Evolutionary conservation across 2,888 invertebrate genomes (phyloP), one percentile per base, ranked within the genome.

Genomic region (Drosophila mimetica): DNA sequence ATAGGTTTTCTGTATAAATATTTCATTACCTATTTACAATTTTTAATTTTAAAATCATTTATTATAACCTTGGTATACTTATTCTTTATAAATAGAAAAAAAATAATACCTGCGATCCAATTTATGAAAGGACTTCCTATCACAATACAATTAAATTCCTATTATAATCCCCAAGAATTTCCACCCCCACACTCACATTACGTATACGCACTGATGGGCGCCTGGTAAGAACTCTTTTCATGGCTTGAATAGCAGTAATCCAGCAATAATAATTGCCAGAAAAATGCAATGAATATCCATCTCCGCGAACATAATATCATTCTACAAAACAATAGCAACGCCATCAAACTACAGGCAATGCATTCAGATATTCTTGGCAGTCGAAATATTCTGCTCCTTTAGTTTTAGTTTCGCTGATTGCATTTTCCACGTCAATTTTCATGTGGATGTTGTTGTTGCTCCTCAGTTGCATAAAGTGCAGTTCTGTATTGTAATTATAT

Each of bases 401-500:
- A 63, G 67, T 55, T 69, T 57, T 50, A 54, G 67, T 58, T 65
- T 48, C 58, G 60, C 60, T 80, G 73, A 74, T 86, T 80, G 77
- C 80, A 77, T 70, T 73, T 66, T 63, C 52, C 41, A 30, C 59
- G 37, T 37, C 48, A 16, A 34, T 34, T 41, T 37, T 36, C 41
- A 22, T 51, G 47, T 39, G 42, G 25, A 20, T 44, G 48, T 41
- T 41, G 54, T 76, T 51, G 58, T 36, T 57, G 58, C 54, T 74
- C 60, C 53, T 69, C 32, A 50, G 44, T 75, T 71, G 72, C 72
- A 67, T 42, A 67, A 75, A 71, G 57, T 86, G 86, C 75, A 77
- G 65, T 41, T 66, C 64, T 71, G 72, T 63, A 64, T 72, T 66
- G 59, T 63, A 70, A 70, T 70, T 70, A 70, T 70, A 65, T 64